Evolutionary conservation across 1,140 invertebrate species (phyloP).

Genomic region (Drosophila fuyamai): DNA sequence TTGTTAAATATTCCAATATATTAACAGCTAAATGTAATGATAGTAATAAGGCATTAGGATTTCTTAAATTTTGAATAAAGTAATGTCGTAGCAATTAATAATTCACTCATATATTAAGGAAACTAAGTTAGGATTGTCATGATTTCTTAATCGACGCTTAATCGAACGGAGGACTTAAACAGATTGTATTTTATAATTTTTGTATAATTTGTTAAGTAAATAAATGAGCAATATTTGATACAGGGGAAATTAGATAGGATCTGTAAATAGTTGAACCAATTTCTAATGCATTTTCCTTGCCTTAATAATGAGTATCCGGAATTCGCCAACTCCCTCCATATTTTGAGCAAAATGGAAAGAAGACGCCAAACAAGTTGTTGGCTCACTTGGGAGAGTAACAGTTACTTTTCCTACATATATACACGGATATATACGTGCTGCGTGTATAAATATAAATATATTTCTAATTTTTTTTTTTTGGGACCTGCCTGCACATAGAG

Average conservation of each 20-base stretch:
- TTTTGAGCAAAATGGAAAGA: constrained; percentile 66
- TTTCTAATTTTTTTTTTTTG: constrained; percentile 39
- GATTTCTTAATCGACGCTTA: too few relatives aligned
- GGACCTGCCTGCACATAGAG: constrained; percentile 39
- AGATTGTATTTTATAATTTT: too few relatives aligned
- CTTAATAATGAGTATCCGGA: background rate
- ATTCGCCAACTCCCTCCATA: constrained; percentile 13
- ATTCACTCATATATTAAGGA: too few relatives aligned
- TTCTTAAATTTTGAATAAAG: too few relatives aligned
- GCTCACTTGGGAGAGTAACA: constrained; percentile 70
- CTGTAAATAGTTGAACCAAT: background rate
- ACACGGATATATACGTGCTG: constrained; percentile 32
- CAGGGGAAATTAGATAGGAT: too few relatives aligned
- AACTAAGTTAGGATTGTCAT: too few relatives aligned
- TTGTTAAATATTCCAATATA: background rate
- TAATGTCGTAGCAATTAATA: too few relatives aligned
- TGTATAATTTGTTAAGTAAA: too few relatives aligned
- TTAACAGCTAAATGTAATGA: background rate
- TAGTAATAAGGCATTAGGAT: too few relatives aligned
- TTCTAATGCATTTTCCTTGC: background rate
- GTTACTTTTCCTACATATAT: constrained; percentile 70
- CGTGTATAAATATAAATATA: constrained; percentile 17
- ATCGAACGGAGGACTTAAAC: too few relatives aligned
- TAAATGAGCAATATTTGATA: too few relatives aligned
- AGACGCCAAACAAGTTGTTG: constrained; percentile 75